phyloP scores from a whole-genome alignment of 53 echinoderm and acorn worm species.

The Echinarachnius parma region DNA sequence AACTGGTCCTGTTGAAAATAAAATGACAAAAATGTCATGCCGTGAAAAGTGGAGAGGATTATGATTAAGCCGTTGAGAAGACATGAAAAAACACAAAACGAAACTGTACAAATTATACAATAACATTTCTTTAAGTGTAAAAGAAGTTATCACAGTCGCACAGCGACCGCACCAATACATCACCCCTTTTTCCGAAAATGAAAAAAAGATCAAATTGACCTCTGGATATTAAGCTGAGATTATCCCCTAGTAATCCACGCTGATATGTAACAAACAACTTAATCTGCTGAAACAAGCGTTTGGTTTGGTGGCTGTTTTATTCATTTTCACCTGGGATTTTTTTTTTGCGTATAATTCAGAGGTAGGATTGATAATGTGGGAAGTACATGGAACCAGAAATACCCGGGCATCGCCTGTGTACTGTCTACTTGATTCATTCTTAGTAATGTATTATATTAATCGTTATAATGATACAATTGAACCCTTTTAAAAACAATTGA shows the following conservation, averaged over 20 bases:
- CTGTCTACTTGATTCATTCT: too few relatives aligned
- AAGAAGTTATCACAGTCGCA: conserved; percentile 16
- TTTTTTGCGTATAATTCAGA: too few relatives aligned
- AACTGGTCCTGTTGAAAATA: conserved; percentile 12
- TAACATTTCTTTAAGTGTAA: conserved; percentile 24
- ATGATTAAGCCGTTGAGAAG: conserved; percentile 23
- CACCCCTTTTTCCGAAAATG: background rate
- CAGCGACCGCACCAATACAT: conserved; percentile 13
- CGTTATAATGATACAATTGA: too few relatives aligned
- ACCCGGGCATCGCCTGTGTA: too few relatives aligned
- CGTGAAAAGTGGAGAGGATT: conserved; percentile 12
- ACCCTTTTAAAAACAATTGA: too few relatives aligned
- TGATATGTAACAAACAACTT: conserved; percentile 43
- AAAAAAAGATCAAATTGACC: conserved; percentile 18
- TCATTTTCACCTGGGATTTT: too few relatives aligned
- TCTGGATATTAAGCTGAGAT: conserved; percentile 18
- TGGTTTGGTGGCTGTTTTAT: too few relatives aligned
- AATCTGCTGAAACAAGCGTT: conserved; percentile 29
- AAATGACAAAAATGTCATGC: conserved; percentile 20
- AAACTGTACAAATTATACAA: conserved; percentile 35
- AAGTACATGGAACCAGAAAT: too few relatives aligned
- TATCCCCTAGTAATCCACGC: conserved; percentile 24
- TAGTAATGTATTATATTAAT: too few relatives aligned
- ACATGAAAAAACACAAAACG: conserved; percentile 34
- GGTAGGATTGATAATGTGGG: too few relatives aligned